Base-by-base conservation (phyloP, 2,113 vertebrate species). In the Triplophysa siluroides region DNA sequence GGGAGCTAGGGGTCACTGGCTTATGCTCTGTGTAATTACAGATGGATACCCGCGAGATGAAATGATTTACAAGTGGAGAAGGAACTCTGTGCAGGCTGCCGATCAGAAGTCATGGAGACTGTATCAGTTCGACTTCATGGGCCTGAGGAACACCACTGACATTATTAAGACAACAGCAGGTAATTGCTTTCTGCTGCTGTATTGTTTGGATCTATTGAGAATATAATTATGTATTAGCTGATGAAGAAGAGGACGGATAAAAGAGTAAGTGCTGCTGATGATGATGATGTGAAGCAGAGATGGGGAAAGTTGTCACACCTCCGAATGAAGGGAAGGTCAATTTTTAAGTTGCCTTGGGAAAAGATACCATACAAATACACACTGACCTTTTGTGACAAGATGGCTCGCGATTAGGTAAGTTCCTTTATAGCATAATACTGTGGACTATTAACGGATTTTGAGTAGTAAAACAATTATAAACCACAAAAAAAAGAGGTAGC, bases 61-160 rank as follows among this genome's bases (percentile, higher is more conserved):
- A 92, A 96, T 99, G 95, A 88, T 98, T 88, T 99, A 99, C 87
- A 94, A 95, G 88, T 99, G 97, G 97, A 95, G 95, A 80, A 97
- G 95, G 91, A 97, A 98, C 82, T 98, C 97, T 0, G 95, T 99
- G 70, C 95, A 96, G 85, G 95, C 96, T 13, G 91, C 96, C 1
- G 96, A 99, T 88, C 97, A 98, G 87, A 97, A 97, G 81, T 96
- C 95, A 78, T 99, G 97, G 97, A 91, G 96, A 75, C 96, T 99
- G 18, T 99, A 99, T 87, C 97, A 99, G 87, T 99, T 99, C 91
- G 96, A 98, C 76, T 99, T 99, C 86, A 95, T 96, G 95, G 97
- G 97, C 75, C 92, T 98, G 84, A 92, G 96, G 85, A 99, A 99
- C 88, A 97, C 96, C 1, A 93, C 96, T 0, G 95, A 96, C 82